These are phyloP conservation scores for Maccullochella peelii DNA, from an alignment of 2,113 vertebrate species.

Conservation along the genomic window DNA sequence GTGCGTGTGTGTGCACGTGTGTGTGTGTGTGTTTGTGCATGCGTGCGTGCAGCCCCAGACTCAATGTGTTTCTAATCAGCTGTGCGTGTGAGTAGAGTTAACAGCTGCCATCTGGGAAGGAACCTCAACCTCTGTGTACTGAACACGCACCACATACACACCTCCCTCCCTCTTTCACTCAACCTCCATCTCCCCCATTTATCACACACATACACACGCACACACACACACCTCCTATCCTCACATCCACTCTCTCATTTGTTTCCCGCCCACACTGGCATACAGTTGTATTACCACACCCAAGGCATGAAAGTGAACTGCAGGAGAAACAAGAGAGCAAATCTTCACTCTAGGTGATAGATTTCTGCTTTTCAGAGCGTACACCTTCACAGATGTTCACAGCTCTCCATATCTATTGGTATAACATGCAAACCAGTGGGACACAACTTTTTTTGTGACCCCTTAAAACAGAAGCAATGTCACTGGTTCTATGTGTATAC, in stretches of 20 bases:
- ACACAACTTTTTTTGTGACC: not conserved
- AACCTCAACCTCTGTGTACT: constrained; percentile 83
- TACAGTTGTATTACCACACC: constrained; percentile 69
- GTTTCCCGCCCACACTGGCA: constrained; percentile 74
- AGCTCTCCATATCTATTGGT: not conserved
- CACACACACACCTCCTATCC: constrained; percentile 47
- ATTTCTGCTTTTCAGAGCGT: too few relatives aligned
- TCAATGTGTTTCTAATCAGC: constrained; percentile 88
- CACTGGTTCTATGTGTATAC: not conserved
- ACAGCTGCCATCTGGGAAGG: constrained; percentile 87
- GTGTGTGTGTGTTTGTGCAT: constrained; percentile 58
- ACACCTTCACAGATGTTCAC: too few relatives aligned
- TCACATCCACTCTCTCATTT: constrained; percentile 58
- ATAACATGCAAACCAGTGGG: not conserved
- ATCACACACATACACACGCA: constrained; percentile 40
- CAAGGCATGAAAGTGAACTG: constrained; percentile 53
- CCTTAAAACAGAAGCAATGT: not conserved
- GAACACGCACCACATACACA: constrained; percentile 58
- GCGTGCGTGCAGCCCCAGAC: constrained; percentile 73
- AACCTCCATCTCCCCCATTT: constrained; percentile 31
- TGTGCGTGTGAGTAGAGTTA: constrained; percentile 86
- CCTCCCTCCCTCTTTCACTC: constrained; percentile 47
- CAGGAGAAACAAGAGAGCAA: constrained; percentile 17
- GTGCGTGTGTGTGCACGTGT: constrained; percentile 34
- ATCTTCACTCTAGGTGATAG: constrained; percentile 4